Percentiles rank a stretch among this genome's conserved stretches.
These are phyloP conservation scores for Yoshiicerus persimilis DNA, from an alignment of 1,140 invertebrate genomes.

Conservation along the genomic window DNA sequence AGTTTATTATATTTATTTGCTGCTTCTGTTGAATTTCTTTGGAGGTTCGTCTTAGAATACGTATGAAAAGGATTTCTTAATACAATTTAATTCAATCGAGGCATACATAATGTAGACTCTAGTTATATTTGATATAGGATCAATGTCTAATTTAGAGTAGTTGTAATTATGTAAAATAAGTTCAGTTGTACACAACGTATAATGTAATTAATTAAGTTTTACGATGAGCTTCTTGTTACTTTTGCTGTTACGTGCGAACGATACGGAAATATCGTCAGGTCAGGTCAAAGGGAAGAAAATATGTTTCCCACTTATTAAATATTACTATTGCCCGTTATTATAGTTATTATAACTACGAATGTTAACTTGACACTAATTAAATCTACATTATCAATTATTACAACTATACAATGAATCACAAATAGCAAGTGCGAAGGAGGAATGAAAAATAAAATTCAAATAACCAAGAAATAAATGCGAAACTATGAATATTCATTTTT, in stretches of 20 bases:
- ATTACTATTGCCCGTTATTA: background rate
- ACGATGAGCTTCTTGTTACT: conserved; percentile 19
- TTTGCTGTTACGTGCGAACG: background rate
- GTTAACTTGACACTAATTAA: background rate
- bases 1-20: background rate
- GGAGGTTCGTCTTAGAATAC: background rate
- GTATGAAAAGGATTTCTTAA: background rate
- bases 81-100: too few species aligned
- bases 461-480: background rate
- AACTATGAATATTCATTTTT: background rate
- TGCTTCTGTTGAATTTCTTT: background rate
- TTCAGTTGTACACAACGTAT: too few species aligned
- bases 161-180: background rate
- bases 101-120: too few species aligned
- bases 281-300: background rate
- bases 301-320: background rate
- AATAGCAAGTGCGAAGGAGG: background rate
- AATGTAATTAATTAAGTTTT: background rate
- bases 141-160: too few species aligned
- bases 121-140: too few species aligned
- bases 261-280: background rate
- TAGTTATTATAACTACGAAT: background rate
- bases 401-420: background rate
- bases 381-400: background rate
- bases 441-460: background rate